Conservation (phyloP, 2,888 invertebrate species). For the Catocala fraxini region DNA sequence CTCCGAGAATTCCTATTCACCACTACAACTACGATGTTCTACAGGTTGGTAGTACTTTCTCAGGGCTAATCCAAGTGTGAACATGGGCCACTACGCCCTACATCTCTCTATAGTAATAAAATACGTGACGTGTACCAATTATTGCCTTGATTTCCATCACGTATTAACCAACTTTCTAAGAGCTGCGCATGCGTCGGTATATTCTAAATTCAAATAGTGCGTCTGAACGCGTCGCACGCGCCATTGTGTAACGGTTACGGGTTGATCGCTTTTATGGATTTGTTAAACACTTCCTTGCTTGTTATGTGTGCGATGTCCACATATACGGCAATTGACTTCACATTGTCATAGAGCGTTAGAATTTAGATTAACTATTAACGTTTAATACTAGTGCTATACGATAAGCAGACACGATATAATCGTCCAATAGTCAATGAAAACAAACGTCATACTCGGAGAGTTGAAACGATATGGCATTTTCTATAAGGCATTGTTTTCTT, state of each 20-base stretch:
- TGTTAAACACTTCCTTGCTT: constrained; percentile 42
- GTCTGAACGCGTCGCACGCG: constrained; percentile 58
- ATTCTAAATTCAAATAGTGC: constrained; percentile 48
- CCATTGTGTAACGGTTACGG: constrained; percentile 58
- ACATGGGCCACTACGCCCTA: too few species aligned
- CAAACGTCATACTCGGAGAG: too few species aligned
- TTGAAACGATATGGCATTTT: too few species aligned
- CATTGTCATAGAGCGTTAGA: background rate
- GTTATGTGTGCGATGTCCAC: constrained; percentile 24
- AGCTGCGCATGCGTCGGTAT: constrained; percentile 54
- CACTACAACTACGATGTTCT: too few species aligned
- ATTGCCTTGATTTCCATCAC: constrained; percentile 66
- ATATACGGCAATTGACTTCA: background rate
- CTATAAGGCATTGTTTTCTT: too few species aligned
- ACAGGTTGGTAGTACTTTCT: too few species aligned
- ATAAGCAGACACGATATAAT: too few species aligned
- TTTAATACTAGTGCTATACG: background rate
- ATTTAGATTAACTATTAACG: background rate
- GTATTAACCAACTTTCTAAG: constrained; percentile 70
- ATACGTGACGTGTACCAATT: constrained; percentile 19
- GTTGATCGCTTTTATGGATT: constrained; percentile 40
- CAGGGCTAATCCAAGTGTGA: too few species aligned
- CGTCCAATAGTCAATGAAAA: too few species aligned
- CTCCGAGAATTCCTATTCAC: too few species aligned
- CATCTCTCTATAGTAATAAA: background rate